phyloP scores from a whole-genome alignment of 2,797 vertebrate species.

The Adrianichthys oophorus region DNA sequence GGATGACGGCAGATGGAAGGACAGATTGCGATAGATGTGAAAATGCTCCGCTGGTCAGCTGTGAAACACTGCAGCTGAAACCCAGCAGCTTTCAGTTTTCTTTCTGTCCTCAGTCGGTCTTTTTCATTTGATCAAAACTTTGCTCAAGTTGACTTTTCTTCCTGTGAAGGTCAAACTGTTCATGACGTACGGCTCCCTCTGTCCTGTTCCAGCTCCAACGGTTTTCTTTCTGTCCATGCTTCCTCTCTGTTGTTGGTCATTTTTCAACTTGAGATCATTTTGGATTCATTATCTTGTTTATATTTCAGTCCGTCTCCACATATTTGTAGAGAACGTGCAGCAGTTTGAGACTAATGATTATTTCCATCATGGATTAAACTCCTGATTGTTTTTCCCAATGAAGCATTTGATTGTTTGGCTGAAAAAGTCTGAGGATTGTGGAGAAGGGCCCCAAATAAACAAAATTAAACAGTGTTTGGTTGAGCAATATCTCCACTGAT shows the following conservation, averaged over 20 bases:
- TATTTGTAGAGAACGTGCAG: background rate
- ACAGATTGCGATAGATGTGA: slow-evolving; percentile 50
- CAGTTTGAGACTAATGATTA: slow-evolving; percentile 2
- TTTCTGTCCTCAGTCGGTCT: background rate
- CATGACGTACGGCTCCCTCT: slow-evolving; percentile 8
- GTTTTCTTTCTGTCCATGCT: slow-evolving; percentile 2
- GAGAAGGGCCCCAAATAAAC: background rate
- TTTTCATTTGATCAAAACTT: slow-evolving; percentile 18
- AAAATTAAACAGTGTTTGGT: background rate
- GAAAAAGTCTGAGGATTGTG: slow-evolving; percentile 1
- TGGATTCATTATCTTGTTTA: slow-evolving; percentile 7
- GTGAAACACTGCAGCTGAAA: slow-evolving; percentile 34
- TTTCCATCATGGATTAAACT: slow-evolving; percentile 3
- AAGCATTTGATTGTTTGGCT: slow-evolving; percentile 4
- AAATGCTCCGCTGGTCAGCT: slow-evolving; percentile 36
- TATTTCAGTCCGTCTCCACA: slow-evolving; percentile 5
- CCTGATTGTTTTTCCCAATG: background rate
- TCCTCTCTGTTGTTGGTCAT: background rate
- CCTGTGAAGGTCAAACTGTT: slow-evolving; percentile 4
- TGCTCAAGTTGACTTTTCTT: background rate
- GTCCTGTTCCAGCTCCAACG: slow-evolving; percentile 16
- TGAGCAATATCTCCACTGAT: background rate
- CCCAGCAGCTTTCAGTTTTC: background rate
- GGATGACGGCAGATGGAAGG: slow-evolving; percentile 39
- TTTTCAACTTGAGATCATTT: slow-evolving; percentile 7